Conservation (phyloP, 2,797 vertebrate genomes). For the Taeniopygia guttata region DNA sequence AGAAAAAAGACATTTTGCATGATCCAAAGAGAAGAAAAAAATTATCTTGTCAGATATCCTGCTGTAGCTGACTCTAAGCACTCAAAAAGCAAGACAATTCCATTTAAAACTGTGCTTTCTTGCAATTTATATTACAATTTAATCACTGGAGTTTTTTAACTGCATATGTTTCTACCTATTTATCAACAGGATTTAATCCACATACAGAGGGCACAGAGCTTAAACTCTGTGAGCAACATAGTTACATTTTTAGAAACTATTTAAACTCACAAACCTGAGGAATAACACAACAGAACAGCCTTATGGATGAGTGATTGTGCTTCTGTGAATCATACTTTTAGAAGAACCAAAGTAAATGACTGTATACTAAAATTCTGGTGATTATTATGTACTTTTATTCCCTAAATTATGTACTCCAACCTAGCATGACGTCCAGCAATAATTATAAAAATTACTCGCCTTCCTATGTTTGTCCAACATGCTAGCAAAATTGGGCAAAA, state of each 20-base stretch:
- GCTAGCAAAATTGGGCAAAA: not conserved
- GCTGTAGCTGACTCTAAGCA: not conserved
- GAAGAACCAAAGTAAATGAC: not conserved
- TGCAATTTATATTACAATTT: not conserved
- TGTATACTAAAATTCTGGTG: not conserved
- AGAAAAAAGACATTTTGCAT: not conserved
- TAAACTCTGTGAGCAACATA: not conserved
- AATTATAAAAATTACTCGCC: not conserved
- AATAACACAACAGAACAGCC: not conserved
- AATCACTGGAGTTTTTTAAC: not conserved
- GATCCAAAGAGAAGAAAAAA: not conserved
- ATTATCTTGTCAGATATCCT: not conserved
- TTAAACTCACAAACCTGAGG: not conserved
- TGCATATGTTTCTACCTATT: not conserved
- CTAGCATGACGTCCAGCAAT: not conserved
- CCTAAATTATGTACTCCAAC: accelerated
- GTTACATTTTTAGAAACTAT: not conserved
- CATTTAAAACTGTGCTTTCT: not conserved
- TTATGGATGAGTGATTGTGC: not conserved
- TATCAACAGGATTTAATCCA: not conserved
- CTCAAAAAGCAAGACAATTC: not conserved
- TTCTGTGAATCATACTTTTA: not conserved
- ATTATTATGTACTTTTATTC: not conserved
- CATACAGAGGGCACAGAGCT: not conserved
- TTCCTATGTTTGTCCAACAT: not conserved